A percentile compares a stretch with the other conserved stretches of the same genome.
These are phyloP conservation scores for Drosophila neutralis DNA, from an alignment of 2,888 invertebrate genomes.

Conservation along the genomic window DNA sequence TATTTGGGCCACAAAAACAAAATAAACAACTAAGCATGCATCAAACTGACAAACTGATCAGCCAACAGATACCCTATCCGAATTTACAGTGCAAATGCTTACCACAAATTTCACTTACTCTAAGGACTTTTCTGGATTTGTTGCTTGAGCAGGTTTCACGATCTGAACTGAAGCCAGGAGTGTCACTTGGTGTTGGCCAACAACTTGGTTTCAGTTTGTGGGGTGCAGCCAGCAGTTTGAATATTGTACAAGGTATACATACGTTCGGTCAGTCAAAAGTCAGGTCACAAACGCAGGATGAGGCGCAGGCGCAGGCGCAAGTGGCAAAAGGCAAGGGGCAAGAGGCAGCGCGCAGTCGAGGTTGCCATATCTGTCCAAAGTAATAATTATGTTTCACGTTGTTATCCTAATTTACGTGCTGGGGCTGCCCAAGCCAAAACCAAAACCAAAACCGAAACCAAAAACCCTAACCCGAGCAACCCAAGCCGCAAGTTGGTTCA, in stretches of 20 bases:
- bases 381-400: constrained; percentile 83
- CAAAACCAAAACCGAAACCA: constrained; percentile 12
- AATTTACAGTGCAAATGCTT: background rate
- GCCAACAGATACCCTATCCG: constrained; percentile 4
- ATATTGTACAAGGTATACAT: constrained; percentile 17
- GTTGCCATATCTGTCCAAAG: constrained; percentile 78
- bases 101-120: background rate
- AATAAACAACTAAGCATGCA: constrained; percentile 20
- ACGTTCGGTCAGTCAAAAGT: constrained; percentile 1
- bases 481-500: constrained; percentile 6
- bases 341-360: constrained; percentile 32
- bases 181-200: accelerated
- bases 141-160: background rate
- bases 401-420: constrained; percentile 84
- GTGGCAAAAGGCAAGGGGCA: constrained; percentile 5
- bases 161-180: background rate
- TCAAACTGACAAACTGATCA: too few species aligned
- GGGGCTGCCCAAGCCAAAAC: constrained; percentile 50
- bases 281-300: background rate
- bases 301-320: constrained; percentile 18
- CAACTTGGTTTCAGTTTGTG: background rate
- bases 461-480: background rate
- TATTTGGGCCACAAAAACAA: constrained; percentile 77
- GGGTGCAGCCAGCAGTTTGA: background rate
- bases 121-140: background rate